Evolutionary conservation across 2,888 invertebrate species (phyloP).

Genomic region (Rhamnusium bicolor): DNA sequence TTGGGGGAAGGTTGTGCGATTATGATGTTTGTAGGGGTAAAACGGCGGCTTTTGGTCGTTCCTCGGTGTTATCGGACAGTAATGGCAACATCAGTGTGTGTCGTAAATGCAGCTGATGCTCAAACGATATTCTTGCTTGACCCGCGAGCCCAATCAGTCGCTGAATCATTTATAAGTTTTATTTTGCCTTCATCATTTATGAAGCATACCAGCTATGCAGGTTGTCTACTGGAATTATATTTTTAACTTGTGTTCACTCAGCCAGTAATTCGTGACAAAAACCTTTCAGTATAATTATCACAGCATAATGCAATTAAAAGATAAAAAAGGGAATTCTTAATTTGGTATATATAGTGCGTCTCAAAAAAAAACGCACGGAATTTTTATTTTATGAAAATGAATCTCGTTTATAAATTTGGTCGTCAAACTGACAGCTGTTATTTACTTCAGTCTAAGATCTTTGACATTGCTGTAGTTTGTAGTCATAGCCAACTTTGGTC

Average conservation of each 20-base stretch:
- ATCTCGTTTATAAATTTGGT: too few relatives aligned
- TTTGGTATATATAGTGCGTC: too few relatives aligned
- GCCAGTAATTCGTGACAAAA: not conserved
- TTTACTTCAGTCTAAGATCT: too few relatives aligned
- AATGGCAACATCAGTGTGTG: slow-evolving; percentile 66
- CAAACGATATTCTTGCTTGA: slow-evolving; percentile 44
- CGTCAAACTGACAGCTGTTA: too few relatives aligned
- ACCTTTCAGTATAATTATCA: not conserved
- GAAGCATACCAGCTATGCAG: not conserved
- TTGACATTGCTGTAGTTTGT: too few relatives aligned
- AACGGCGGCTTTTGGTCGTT: slow-evolving; percentile 55
- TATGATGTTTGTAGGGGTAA: slow-evolving; percentile 58
- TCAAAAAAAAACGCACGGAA: too few relatives aligned
- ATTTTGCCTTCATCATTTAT: not conserved
- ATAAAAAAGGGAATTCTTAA: too few relatives aligned
- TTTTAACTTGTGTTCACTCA: not conserved
- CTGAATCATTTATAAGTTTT: slow-evolving; percentile 69
- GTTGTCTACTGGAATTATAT: not conserved
- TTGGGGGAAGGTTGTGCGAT: slow-evolving; percentile 57
- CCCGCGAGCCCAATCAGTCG: slow-evolving; percentile 60
- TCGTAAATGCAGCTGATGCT: slow-evolving; percentile 65
- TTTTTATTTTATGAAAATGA: too few relatives aligned
- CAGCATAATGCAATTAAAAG: too few relatives aligned
- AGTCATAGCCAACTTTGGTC: too few relatives aligned
- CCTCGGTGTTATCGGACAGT: slow-evolving; percentile 67